Evolutionary conservation across 1,140 invertebrate genomes (phyloP).

Genomic region (Parapsyche elsis): DNA sequence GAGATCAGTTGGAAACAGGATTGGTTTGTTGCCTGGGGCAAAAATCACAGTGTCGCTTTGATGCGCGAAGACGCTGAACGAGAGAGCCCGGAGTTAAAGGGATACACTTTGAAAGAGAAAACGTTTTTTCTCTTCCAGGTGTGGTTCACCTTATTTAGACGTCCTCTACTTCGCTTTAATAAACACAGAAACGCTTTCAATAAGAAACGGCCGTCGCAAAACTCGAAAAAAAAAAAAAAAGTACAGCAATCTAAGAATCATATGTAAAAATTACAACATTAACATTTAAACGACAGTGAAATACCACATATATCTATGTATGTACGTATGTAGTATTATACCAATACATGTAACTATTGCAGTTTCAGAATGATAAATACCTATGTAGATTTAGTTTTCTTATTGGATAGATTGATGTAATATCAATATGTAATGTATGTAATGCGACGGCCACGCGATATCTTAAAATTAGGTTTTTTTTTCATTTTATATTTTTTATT

Average conservation of each 20-base stretch:
- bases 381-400: background rate
- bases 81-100: background rate
- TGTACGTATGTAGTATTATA: background rate
- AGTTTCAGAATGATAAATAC: no score
- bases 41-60: conserved; percentile 56
- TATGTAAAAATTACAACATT: background rate
- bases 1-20: conserved; percentile 56
- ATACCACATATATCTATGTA: background rate
- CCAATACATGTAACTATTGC: background rate
- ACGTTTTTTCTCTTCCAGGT: background rate
- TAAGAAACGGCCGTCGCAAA: background rate
- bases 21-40: conserved; percentile 53
- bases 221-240: conserved; percentile 8
- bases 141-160: background rate
- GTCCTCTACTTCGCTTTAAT: conserved; percentile 29
- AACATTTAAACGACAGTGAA: background rate
- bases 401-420: background rate
- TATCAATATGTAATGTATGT: background rate
- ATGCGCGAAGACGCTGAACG: conserved; percentile 53
- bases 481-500: background rate
- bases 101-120: background rate
- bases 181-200: conserved; percentile 54
- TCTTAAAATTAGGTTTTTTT: background rate
- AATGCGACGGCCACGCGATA: background rate
- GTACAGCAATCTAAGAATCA: background rate